phyloP scores from a whole-genome alignment of 2,888 invertebrate genomes.

The Eledone cirrhosa region DNA sequence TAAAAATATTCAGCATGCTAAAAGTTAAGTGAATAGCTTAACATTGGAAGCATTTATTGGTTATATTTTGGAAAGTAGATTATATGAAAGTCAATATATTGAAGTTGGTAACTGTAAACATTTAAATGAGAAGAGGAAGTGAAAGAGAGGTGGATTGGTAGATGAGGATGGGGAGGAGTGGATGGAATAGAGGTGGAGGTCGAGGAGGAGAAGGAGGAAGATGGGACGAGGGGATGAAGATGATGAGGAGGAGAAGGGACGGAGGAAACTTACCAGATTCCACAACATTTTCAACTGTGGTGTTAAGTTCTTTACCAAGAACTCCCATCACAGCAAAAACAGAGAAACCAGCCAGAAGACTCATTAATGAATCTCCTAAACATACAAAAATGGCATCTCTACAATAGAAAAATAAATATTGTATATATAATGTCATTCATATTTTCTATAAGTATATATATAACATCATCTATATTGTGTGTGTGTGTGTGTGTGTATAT shows the following conservation, averaged over 20 bases:
- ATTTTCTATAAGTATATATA: too few species aligned
- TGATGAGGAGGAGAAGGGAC: background rate
- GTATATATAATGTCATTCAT: too few species aligned
- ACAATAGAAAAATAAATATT: conserved; percentile 33
- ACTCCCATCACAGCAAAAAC: conserved; percentile 67
- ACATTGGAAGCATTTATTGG: too few species aligned
- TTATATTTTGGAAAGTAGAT: too few species aligned
- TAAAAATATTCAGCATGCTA: too few species aligned
- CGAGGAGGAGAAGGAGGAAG: background rate
- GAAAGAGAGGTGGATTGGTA: background rate
- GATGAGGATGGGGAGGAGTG: background rate
- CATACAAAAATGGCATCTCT: conserved; percentile 63
- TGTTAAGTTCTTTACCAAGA: conserved; percentile 57
- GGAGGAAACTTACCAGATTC: conserved; percentile 43
- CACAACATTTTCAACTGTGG: conserved; percentile 62
- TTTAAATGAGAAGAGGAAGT: background rate
- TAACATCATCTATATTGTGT: too few species aligned
- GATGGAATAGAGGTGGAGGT: background rate
- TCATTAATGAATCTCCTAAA: conserved; percentile 59
- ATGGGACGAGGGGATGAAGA: background rate
- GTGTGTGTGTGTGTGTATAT: too few species aligned
- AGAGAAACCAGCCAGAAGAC: conserved; percentile 61
- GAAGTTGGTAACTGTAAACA: background rate
- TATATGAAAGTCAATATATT: too few species aligned
- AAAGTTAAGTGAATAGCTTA: too few species aligned